These are phyloP conservation scores for Plemyria rubiginata DNA, from an alignment of 2,888 invertebrate species.

Conservation along the genomic window DNA sequence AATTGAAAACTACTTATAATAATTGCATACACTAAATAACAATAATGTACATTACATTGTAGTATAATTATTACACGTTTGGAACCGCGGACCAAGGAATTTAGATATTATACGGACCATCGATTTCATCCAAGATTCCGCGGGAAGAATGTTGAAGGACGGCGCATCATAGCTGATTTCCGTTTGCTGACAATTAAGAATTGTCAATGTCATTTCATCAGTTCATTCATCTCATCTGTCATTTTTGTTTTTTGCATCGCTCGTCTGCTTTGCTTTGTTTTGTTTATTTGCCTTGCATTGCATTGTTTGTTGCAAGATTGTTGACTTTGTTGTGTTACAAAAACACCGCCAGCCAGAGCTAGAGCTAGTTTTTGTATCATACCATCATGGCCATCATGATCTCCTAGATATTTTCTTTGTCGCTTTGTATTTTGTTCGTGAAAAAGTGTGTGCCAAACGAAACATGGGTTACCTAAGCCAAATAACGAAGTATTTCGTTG, in stretches of 20 bases:
- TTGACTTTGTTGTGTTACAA: too few relatives aligned
- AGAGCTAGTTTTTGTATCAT: background rate
- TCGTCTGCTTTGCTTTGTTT: background rate
- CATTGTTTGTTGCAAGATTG: too few relatives aligned
- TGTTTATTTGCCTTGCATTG: background rate
- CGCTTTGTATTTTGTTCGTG: background rate
- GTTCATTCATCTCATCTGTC: slow-evolving; percentile 1
- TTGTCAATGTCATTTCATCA: slow-evolving; percentile 25
- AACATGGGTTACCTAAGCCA: slow-evolving; percentile 19
- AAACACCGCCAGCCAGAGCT: too few relatives aligned
- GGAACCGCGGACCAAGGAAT: too few relatives aligned
- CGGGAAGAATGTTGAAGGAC: background rate
- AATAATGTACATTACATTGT: too few relatives aligned
- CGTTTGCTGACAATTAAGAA: slow-evolving; percentile 14
- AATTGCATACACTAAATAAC: too few relatives aligned
- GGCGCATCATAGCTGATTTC: slow-evolving; percentile 9
- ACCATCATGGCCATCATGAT: too few relatives aligned
- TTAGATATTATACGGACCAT: too few relatives aligned
- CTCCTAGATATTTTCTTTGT: background rate
- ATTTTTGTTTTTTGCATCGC: slow-evolving; percentile 2
- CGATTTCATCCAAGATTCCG: too few relatives aligned
- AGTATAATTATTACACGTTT: too few relatives aligned
- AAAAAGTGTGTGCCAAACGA: background rate
- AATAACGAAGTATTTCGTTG: slow-evolving; percentile 22
- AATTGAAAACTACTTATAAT: too few relatives aligned